A percentile compares a stretch with the other conserved stretches of the same genome.
Evolutionary conservation across 2,888 invertebrate genomes (phyloP).

Genomic region (Girardia tigrina): DNA sequence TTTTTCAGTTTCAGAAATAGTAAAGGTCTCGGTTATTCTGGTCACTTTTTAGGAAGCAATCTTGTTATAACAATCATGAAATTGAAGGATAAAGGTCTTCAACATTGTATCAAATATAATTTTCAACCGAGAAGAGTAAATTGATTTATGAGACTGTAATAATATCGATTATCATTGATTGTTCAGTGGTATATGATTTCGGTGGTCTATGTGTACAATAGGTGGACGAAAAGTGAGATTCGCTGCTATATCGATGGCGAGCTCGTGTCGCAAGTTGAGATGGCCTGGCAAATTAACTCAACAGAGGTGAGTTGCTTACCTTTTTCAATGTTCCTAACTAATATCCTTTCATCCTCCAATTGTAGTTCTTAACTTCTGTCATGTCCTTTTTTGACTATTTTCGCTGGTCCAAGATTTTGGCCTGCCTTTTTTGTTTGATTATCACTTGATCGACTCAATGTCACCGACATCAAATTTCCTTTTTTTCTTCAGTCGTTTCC

Average conservation of each 20-base stretch:
- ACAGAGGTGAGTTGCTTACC: conserved; percentile 93
- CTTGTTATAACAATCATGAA: conserved; percentile 95
- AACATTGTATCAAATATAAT: conserved; percentile 98
- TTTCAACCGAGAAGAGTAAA: conserved; percentile 83
- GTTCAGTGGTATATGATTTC: conserved; percentile 95
- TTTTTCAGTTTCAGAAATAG: conserved; percentile 86
- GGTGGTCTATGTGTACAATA: conserved; percentile 94
- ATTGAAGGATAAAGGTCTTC: conserved; percentile 93
- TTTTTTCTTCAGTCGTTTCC: too few relatives aligned
- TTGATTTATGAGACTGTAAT: too few relatives aligned
- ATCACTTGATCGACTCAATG: too few relatives aligned
- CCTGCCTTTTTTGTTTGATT: too few relatives aligned
- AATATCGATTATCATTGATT: too few relatives aligned
- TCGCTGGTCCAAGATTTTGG: too few relatives aligned
- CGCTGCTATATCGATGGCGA: conserved; percentile 97
- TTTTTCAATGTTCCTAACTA: too few relatives aligned
- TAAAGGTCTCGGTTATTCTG: conserved; percentile 95
- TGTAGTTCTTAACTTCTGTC: too few relatives aligned
- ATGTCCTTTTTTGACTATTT: too few relatives aligned
- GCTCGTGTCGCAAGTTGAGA: conserved; percentile 90
- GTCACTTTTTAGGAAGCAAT: conserved; percentile 97
- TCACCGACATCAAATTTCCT: too few relatives aligned
- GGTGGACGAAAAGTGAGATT: conserved; percentile 98
- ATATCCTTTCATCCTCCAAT: too few relatives aligned
- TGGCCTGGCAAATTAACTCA: conserved; percentile 97